A percentile compares a stretch with the other conserved stretches of the same genome.
phyloP scores from a whole-genome alignment of 2,888 invertebrate genomes.

The Tridacna gigas region DNA sequence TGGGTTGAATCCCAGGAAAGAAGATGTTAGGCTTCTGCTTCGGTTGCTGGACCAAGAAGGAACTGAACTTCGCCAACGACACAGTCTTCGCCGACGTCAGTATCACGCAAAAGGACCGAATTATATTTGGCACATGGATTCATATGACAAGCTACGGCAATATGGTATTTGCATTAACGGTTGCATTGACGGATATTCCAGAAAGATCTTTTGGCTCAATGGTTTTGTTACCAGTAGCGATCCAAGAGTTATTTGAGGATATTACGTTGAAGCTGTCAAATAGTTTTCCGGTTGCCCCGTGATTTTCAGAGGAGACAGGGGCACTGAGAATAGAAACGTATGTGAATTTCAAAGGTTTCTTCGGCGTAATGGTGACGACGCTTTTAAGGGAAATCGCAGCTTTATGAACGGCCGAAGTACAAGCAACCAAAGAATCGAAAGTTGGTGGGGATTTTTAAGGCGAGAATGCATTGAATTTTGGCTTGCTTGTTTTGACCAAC shows the following conservation, averaged over 20 bases:
- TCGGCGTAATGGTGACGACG: neutral
- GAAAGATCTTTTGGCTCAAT: conserved; percentile 58
- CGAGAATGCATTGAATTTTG: no score
- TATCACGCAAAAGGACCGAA: conserved; percentile 62
- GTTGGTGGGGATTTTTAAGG: no score
- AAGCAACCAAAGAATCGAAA: no score
- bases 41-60: conserved; percentile 30
- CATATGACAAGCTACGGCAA: conserved; percentile 70
- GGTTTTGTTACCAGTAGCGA: no score
- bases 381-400: neutral
- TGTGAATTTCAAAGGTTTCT: conserved; percentile 3
- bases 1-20: no score
- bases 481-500: no score
- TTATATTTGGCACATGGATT: conserved; percentile 67
- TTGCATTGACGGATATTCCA: conserved; percentile 46
- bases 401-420: no score
- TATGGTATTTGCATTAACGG: no score
- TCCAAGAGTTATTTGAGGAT: conserved; percentile 24
- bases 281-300: neutral
- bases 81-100: conserved; percentile 43
- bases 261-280: neutral
- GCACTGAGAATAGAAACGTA: conserved; percentile 50
- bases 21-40: conserved; percentile 52
- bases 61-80: conserved; percentile 11
- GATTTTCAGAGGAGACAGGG: no score